Evolutionary conservation across 2,888 invertebrate species (phyloP), one percentile per base, ranked within the genome.

Genomic region (Acanthosepion esculentum): DNA sequence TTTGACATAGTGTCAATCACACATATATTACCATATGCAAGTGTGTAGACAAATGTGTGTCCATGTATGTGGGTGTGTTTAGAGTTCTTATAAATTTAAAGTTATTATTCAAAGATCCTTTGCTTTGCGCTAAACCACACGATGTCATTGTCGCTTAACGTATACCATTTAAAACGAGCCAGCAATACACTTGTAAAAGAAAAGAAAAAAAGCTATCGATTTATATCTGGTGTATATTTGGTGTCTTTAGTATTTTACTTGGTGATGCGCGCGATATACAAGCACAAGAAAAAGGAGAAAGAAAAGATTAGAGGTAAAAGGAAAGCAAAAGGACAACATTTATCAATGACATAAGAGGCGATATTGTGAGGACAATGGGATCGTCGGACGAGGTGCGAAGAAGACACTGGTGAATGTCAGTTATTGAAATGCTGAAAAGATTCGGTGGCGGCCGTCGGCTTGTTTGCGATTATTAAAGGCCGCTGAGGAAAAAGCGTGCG

Each of bases 321-420:
- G 10, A 29, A 3, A 78, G 0, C 8, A 78, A 78, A 78, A 78
- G 12, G n/a, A n/a, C n/a, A 78, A 33, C 78, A 33, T 78, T 78
- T 78, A 78, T 78, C n/a, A 78, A 78, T 78, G 78, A 78, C 78
- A 78, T 78, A 78, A 78, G 78, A 78, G n/a, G n/a, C n/a, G 78
- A 78, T 78, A 78, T n/a, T n/a, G 18, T 33, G n/a, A 78, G 78
- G 78, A 78, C 78, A 78, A 78, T 78, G n/a, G n/a, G 78, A 78
- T 78, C 33, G 78, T n/a, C 78, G 33, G 33, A 33, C 15, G 78
- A 78, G 78, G 78, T 78, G 78, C 78, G 78, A 78, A 78, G 78
- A 78, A 78, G 78, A 78, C 78, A n/a, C 78, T 33, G 12, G 78
- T 33, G 78, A 78, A 78, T 78, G 78, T 78, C n/a, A 78, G 78